phyloP scores from a whole-genome alignment of 2,888 invertebrate species.

The Cephus runcator region DNA sequence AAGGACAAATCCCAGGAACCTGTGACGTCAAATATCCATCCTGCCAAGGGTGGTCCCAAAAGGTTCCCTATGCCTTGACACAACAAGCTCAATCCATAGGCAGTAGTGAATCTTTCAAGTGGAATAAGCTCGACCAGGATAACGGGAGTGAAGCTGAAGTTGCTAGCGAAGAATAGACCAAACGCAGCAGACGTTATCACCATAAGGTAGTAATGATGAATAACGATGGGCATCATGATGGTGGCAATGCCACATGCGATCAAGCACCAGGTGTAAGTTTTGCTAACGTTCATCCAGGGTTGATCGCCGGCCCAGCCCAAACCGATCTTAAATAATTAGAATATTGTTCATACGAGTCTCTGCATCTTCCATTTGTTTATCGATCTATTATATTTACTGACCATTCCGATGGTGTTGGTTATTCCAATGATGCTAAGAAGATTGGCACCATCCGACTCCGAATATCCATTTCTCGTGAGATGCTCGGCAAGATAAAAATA shows the following conservation, averaged over 20 bases:
- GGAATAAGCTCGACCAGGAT: constrained; percentile 90
- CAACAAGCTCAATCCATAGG: constrained; percentile 88
- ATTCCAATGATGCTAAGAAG: constrained; percentile 89
- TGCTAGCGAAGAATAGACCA: constrained; percentile 91
- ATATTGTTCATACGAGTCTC: background rate
- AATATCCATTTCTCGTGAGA: constrained; percentile 77
- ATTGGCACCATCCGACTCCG: constrained; percentile 79
- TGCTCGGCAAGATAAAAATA: constrained; percentile 94
- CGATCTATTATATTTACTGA: constrained; percentile 59
- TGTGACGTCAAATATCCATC: constrained; percentile 77
- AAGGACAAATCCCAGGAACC: constrained; percentile 82
- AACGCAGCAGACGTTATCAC: constrained; percentile 74
- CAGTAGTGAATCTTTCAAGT: constrained; percentile 90
- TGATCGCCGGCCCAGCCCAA: constrained; percentile 92
- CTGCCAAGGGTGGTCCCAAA: constrained; percentile 91
- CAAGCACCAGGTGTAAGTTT: constrained; percentile 85
- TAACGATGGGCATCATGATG: constrained; percentile 71
- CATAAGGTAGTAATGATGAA: constrained; percentile 67
- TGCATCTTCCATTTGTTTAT: background rate
- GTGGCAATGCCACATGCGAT: constrained; percentile 74
- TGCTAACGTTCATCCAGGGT: constrained; percentile 82
- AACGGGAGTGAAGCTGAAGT: constrained; percentile 90
- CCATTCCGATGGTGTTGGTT: constrained; percentile 91
- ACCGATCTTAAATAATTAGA: constrained; percentile 70
- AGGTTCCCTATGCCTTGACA: constrained; percentile 94